These are phyloP conservation scores for Botrylloides violaceus DNA, from an alignment of 23 tunicate genomes.

Conservation along the genomic window DNA sequence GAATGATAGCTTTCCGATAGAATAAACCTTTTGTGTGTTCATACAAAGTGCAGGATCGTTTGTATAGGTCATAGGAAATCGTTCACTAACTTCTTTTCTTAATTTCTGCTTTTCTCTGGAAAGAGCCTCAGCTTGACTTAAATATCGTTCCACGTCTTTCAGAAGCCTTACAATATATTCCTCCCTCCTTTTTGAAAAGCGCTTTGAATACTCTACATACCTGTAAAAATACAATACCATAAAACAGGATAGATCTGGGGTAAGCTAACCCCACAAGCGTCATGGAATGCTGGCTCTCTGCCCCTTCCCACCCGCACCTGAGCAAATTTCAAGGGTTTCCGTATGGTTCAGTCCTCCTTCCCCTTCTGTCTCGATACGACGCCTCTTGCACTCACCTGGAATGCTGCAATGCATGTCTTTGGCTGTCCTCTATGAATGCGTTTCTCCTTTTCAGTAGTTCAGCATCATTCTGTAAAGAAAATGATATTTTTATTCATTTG, in stretches of 20 bases:
- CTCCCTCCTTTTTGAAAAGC: constrained; percentile 21
- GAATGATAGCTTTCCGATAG: no score
- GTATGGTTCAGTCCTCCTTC: no score
- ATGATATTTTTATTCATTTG: no score
- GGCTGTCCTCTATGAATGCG: constrained; percentile 22
- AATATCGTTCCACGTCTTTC: constrained; percentile 44
- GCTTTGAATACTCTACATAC: constrained; percentile 22
- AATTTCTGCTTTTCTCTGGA: constrained; percentile 35
- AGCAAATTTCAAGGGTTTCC: no score
- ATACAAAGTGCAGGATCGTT: no score
- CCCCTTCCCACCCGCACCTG: no score
- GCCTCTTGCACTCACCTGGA: constrained; percentile 20
- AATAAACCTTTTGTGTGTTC: no score
- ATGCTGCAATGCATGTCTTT: constrained; percentile 22
- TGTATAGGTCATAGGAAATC: no score
- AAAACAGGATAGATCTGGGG: no score
- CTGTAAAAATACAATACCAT: constrained; percentile 4
- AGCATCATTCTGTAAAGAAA: constrained; percentile 10
- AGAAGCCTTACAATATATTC: constrained; percentile 30
- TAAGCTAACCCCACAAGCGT: no score
- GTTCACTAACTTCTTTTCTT: constrained; percentile 43
- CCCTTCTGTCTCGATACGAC: no score
- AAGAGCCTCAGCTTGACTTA: constrained; percentile 34
- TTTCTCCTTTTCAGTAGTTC: constrained; percentile 14
- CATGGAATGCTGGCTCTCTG: no score